Evolutionary conservation across 2,113 vertebrate species (phyloP), one percentile per base, ranked within the genome.

Genomic region (Corythornis vintsioides): DNA sequence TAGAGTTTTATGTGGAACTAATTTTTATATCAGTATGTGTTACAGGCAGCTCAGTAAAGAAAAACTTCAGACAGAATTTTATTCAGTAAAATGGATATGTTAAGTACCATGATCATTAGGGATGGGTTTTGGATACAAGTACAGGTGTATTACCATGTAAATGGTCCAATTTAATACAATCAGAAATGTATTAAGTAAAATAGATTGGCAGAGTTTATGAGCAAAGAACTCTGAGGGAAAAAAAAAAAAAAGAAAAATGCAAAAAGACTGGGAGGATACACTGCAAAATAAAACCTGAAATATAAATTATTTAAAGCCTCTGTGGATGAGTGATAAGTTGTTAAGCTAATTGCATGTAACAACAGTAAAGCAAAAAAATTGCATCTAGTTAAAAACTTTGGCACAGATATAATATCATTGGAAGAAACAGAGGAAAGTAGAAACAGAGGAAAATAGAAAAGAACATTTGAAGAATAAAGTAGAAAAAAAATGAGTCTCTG

Each of bases 51-150:
- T 81, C 92, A 88, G 87, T 85, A 85, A 94, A 94, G 57, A 95
- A 86, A 91, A 93, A 88, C 43, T 93, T 88, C 89, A 95, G 95
- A 86, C 75, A 95, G 95, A 87, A 92, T 95, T 95, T 91, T 96
- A 93, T 96, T 93, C 87, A 85, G 67, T 81, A 71, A 94, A 95
- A 94, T 88, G 71, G 81, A 60, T 92, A 93, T 48, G 38, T 67
- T 91, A 96, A 95, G 92, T 91, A 43, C 87, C 72, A 50, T 0
- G 6, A 91, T 92, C 87, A 91, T 89, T 80, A 89, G 69, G 85
- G 87, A 71, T 72, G 65, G 60, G 56, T 89, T 96, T 94, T 80
- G 91, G 95, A 64, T 94, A 94, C 78, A 95, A 93, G 91, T 93
- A 95, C 72, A 85, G 91, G 85, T 91, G 40, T 87, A 88, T 96